phyloP scores from a whole-genome alignment of 2,113 vertebrate genomes.

The Falco punctatus region DNA sequence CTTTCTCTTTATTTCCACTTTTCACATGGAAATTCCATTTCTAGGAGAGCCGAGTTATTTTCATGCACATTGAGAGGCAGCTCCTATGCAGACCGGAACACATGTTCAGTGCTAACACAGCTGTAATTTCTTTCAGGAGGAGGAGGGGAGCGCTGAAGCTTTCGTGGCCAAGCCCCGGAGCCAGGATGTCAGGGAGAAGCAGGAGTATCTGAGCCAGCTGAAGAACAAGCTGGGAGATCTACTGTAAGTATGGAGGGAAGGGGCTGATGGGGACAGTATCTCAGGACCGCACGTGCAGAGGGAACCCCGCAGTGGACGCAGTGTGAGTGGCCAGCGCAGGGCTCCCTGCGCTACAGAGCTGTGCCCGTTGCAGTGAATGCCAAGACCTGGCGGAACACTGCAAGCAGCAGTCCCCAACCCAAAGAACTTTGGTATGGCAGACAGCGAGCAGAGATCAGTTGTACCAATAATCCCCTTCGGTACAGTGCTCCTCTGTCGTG shows the following conservation, averaged over 20 bases:
- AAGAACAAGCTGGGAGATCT: constrained; percentile 50
- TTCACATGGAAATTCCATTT: neutral
- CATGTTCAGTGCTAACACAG: neutral
- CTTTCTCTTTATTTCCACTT: neutral
- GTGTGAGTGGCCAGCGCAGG: neutral
- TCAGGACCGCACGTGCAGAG: rapidly evolving
- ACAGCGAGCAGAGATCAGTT: neutral
- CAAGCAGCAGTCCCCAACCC: neutral
- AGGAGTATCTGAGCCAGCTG: constrained; percentile 66
- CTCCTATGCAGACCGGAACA: neutral
- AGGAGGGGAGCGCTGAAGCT: constrained; percentile 61
- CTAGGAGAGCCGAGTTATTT: neutral
- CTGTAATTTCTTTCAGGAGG: constrained; percentile 56
- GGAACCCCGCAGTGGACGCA: neutral
- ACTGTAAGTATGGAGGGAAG: neutral
- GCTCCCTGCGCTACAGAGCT: neutral
- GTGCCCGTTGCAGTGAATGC: neutral
- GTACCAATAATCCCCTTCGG: neutral
- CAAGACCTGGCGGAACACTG: neutral
- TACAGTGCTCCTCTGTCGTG: neutral
- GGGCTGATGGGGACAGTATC: neutral
- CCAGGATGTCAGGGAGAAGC: constrained; percentile 70
- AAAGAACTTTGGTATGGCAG: neutral
- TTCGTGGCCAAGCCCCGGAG: constrained; percentile 72
- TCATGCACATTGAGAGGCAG: neutral